Evolutionary conservation across 1,140 invertebrate genomes (phyloP), one percentile per base, ranked within the genome.

Genomic region (Pristionchus pacificus): DNA sequence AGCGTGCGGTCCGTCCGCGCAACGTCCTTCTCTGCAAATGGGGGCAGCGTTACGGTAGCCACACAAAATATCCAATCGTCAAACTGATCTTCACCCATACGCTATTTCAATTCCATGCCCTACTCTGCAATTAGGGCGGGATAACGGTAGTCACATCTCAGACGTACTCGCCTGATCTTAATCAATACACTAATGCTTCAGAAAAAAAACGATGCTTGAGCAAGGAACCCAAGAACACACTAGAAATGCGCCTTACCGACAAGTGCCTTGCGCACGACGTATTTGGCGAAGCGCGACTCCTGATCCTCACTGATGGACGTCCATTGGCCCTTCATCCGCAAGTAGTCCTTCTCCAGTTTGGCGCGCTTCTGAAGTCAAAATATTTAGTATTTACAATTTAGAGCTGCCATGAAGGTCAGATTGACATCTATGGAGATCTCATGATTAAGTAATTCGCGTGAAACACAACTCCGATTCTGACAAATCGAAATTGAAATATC

Each of bases 261-360:
- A 67, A 98, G 87, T 85, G 89, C 93, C 87, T 97, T 95, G 75
- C 92, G 87, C 76, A 97, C 94, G 68, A 91, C 88, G 80, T 91
- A 95, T 77, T 91, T 89, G 28, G 90, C 88, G 86, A 98, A 98
- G 77, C 93, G 88, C 0, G 88, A 87, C 83, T 97, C 93, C 85
- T 98, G 96, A 2, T 88, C 89, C 55, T 88, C 86, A 3, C 90
- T 90, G 84, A 98, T 93, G 1, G 91, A 91, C 77, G 90, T 89
- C 96, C 96, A 99, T 85, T 98, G 96, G 13, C 91, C 87, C 84
- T 97, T 98, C 93, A 98, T 97, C 63, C 88, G 88, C 84, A 91
- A 93, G 86, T 98, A 98, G 82, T 95, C 91, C 73, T 93, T 89
- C 62, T 85, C 86, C 70, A 66, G 80, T 79, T 74, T 33, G 28